Conservation (phyloP, 1,140 invertebrate genomes). For the Magallana ariakensis region DNA sequence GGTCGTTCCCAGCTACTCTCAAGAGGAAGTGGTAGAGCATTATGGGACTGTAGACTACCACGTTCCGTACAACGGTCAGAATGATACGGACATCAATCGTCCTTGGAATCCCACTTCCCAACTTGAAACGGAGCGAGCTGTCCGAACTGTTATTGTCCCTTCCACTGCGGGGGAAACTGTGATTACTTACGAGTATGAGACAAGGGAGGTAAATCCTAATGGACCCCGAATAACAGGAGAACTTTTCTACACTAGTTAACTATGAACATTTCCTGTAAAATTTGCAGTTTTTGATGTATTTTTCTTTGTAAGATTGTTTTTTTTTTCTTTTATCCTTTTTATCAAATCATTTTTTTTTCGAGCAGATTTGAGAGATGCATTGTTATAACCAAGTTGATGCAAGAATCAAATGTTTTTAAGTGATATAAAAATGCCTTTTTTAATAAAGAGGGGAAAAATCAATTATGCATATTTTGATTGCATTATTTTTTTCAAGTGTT, state of each 20-base stretch:
- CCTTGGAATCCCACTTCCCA: slow-evolving; percentile 16
- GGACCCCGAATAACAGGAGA: not conserved
- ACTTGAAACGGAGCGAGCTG: slow-evolving; percentile 13
- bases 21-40: slow-evolving; percentile 22
- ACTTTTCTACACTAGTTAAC: slow-evolving; percentile 10
- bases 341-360: no score
- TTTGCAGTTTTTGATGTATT: no score
- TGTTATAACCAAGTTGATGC: no score
- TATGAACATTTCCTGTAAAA: no score
- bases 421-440: no score
- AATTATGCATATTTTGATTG: no score
- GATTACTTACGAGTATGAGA: slow-evolving; percentile 3
- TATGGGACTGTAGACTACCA: slow-evolving; percentile 29
- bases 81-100: not conserved
- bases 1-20: not conserved
- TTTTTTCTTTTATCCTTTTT: no score
- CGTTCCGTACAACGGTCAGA: not conserved
- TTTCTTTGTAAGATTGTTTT: no score
- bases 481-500: no score
- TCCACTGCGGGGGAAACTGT: slow-evolving; percentile 15
- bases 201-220: slow-evolving; percentile 4
- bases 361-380: no score
- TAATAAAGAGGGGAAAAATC: no score
- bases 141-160: slow-evolving; percentile 14
- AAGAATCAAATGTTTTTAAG: no score